phyloP scores from a whole-genome alignment of 2,888 invertebrate genomes.

The Andrena hattorfiana region DNA sequence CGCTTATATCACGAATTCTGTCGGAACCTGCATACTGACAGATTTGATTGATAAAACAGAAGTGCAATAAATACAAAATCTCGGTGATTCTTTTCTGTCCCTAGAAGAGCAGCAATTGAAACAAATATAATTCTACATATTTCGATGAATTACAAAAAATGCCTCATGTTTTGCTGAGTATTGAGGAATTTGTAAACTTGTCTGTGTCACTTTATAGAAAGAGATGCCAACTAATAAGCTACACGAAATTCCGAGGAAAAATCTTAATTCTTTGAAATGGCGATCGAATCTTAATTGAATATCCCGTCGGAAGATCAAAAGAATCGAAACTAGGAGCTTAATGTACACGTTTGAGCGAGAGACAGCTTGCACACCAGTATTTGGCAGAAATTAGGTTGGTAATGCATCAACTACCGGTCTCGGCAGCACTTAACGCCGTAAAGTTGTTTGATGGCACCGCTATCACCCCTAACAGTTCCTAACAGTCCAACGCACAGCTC shows the following conservation, averaged over 20 bases:
- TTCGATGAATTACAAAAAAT: too few species aligned
- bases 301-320: slow-evolving; percentile 14
- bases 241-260: not conserved
- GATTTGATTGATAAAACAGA: too few species aligned
- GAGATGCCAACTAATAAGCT: not conserved
- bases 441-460: slow-evolving; percentile 83
- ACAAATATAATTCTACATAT: too few species aligned
- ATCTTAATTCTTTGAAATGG: not conserved
- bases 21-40: too few species aligned
- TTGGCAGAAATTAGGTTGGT: slow-evolving; percentile 80
- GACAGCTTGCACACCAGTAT: slow-evolving; percentile 59
- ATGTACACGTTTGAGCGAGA: slow-evolving; percentile 59
- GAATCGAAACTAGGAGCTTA: slow-evolving; percentile 40
- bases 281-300: not conserved
- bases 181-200: too few species aligned
- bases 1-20: too few species aligned
- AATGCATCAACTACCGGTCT: slow-evolving; percentile 77
- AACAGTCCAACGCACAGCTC: slow-evolving; percentile 74
- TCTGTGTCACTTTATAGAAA: too few species aligned
- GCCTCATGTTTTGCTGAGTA: too few species aligned
- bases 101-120: too few species aligned
- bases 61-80: too few species aligned
- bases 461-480: slow-evolving; percentile 79
- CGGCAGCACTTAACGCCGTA: slow-evolving; percentile 80
- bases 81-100: too few species aligned